phyloP scores from a whole-genome alignment of 2,888 invertebrate genomes.

The Clitarchus hookeri region DNA sequence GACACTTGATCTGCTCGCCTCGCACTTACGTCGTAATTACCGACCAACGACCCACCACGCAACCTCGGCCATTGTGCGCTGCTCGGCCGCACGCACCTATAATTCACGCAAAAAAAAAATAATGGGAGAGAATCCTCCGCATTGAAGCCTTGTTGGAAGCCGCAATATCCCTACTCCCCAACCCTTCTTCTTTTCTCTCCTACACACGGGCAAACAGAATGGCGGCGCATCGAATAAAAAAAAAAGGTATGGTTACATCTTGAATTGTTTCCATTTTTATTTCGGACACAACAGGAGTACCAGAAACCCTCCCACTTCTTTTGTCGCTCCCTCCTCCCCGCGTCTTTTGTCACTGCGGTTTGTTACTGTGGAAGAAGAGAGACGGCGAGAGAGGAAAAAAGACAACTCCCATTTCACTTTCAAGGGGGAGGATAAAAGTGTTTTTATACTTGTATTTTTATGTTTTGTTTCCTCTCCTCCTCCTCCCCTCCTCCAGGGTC shows the following conservation, averaged over 20 bases:
- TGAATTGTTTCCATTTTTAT: constrained; percentile 22
- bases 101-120: background rate
- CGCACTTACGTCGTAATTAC: background rate
- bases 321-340: background rate
- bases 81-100: background rate
- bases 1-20: background rate
- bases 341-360: constrained; percentile 11
- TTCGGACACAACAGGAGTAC: constrained; percentile 21
- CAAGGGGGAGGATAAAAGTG: constrained; percentile 15
- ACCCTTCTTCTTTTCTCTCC: background rate
- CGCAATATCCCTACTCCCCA: background rate
- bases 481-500: background rate
- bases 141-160: background rate
- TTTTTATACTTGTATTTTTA: constrained; percentile 17
- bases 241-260: constrained; percentile 15
- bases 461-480: constrained; percentile 8
- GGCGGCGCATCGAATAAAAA: background rate
- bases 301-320: constrained; percentile 27
- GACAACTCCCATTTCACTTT: constrained; percentile 20
- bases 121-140: background rate
- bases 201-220: background rate
- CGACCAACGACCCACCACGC: background rate
- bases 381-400: background rate
- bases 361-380: background rate
- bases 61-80: background rate